Conservation (phyloP, 1,140 invertebrate genomes). For the Magallana ariakensis region DNA sequence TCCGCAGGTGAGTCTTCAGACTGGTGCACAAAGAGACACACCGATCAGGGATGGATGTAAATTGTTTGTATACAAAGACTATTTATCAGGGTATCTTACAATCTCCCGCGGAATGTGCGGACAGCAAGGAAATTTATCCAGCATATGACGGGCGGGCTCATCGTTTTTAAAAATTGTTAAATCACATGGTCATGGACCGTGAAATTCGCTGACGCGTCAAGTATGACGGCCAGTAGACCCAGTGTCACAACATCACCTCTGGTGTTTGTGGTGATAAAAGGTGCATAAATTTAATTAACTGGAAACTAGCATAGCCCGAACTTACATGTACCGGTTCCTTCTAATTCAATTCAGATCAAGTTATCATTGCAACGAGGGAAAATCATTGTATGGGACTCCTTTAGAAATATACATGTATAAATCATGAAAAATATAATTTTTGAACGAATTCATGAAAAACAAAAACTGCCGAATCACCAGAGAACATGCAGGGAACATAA, state of each 20-base stretch:
- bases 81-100: neutral
- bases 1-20: neutral
- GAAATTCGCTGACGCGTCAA: neutral
- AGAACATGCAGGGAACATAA: too few species aligned
- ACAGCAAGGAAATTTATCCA: neutral
- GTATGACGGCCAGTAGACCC: neutral
- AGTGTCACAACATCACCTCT: neutral
- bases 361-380: too few species aligned
- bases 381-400: too few species aligned
- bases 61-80: conserved; percentile 13
- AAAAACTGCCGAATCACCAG: too few species aligned
- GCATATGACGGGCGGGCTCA: neutral
- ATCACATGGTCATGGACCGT: neutral
- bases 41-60: neutral
- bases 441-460: too few species aligned
- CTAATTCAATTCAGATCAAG: too few species aligned
- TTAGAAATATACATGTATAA: too few species aligned
- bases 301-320: neutral
- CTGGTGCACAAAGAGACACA: neutral
- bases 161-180: neutral
- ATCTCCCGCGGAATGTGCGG: conserved; percentile 9
- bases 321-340: too few species aligned
- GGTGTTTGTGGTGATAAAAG: neutral
- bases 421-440: too few species aligned
- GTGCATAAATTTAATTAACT: neutral